Base-by-base conservation (phyloP, 2,797 vertebrate species). In the Chlorospingus semifuscus region DNA sequence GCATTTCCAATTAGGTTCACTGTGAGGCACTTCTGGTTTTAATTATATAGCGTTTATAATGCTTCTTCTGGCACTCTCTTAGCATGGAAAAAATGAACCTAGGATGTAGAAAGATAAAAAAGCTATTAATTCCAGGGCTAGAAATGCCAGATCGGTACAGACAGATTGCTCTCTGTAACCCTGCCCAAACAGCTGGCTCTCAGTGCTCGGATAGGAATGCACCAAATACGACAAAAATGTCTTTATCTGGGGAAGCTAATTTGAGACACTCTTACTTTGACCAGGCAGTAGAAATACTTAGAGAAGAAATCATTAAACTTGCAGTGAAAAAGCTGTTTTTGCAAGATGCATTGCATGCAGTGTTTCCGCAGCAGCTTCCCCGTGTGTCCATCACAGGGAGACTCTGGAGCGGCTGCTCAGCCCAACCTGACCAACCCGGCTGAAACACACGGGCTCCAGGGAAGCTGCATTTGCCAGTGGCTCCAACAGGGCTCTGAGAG, bases 181-280 rank as follows among this genome's bases (percentile, higher is more conserved):
- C 68, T 74, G 34, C 74, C 83, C 91, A 70, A 95, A 86, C 61
- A 95, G 82, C 79, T 95, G 91, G 52, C 83, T 88, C 88, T 60
- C 79, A 90, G 83, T 47, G n/a, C 50, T 83, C 0, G 0, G 23
- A 29, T 36, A 82, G 63, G 91, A 95, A 96, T 89, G 89, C 76
- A 90, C 24, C 65, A 96, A 96, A 91, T 82, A 97, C 64, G 93
- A 93, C 74, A 96, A 93, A 94, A 94, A 94, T 91, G 91, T 84
- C 87, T 95, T 76, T 95, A 94, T 91, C 87, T 82, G 32, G 37
- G 41, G n/a, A 76, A 90, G 85, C n/a, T 95, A 94, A 94, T 91
- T 96, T 93, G 91, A 95, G 89, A 49, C 32, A 39, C 22, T 65
- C 63, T 42, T 70, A 29, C 76, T 95, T 82, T 83, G 64, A 15